Evolutionary conservation across 2,888 invertebrate species (phyloP).

Genomic region (Andrena marginata): DNA sequence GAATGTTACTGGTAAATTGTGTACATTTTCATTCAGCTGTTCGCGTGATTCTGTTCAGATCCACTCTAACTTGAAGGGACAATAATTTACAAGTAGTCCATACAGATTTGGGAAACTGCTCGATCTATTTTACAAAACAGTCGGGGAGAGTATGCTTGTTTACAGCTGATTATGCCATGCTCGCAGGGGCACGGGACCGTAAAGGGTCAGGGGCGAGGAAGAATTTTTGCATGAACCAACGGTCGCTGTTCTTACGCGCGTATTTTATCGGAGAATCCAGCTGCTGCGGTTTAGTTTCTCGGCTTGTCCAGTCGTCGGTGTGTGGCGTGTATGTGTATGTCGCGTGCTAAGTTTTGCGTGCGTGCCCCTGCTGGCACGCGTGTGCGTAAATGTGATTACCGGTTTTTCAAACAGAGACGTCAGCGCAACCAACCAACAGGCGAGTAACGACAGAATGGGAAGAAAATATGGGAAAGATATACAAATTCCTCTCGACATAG

Average conservation of each 20-base stretch:
- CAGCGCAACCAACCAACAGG: conserved; percentile 56
- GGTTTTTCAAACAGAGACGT: conserved; percentile 67
- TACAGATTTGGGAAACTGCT: neutral
- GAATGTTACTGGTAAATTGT: no score
- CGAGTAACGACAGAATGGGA: conserved; percentile 63
- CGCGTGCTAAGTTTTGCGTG: conserved; percentile 47
- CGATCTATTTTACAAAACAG: neutral
- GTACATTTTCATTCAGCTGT: no score
- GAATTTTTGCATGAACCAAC: conserved; percentile 64
- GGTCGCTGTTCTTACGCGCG: conserved; percentile 51
- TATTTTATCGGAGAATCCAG: conserved; percentile 56
- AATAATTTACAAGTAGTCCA: neutral
- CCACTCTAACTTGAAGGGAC: no score
- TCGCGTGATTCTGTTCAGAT: no score
- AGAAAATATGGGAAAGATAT: conserved; percentile 76
- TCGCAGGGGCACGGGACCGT: neutral
- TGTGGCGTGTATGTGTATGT: conserved; percentile 21
- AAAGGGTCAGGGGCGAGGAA: conserved; percentile 29
- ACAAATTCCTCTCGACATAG: conserved; percentile 85
- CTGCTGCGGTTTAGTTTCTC: conserved; percentile 61
- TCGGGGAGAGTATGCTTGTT: neutral
- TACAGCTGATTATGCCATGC: neutral
- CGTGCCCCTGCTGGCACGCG: conserved; percentile 40
- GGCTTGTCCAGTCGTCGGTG: conserved; percentile 51
- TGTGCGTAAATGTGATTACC: conserved; percentile 65